Percentiles rank a stretch among this genome's conserved stretches.
phyloP scores from a whole-genome alignment of 1,140 invertebrate genomes.

The Drosophila tani region DNA sequence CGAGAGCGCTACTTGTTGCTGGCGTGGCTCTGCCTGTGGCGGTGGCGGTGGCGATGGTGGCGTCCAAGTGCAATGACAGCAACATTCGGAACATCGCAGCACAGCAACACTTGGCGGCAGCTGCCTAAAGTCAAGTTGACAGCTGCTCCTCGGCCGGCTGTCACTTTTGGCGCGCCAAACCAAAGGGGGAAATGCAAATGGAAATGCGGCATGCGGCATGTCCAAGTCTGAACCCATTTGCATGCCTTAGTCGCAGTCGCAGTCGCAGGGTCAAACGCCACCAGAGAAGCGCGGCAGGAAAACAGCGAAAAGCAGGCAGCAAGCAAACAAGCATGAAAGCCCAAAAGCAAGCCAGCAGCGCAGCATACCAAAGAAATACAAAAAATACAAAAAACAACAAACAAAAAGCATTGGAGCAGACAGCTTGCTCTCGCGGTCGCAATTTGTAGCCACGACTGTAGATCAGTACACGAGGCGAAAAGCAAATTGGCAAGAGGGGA shows the following conservation, averaged over 20 bases:
- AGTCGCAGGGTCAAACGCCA: conserved; percentile 43
- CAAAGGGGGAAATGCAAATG: conserved; percentile 45
- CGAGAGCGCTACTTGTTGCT: conserved; percentile 42
- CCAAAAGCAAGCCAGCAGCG: conserved; percentile 5
- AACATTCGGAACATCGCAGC: conserved; percentile 5
- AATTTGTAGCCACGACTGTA: conserved; percentile 50
- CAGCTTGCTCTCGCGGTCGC: conserved; percentile 7
- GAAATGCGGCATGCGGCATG: conserved; percentile 32
- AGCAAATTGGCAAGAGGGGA: conserved; percentile 61
- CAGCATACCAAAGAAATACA: neutral
- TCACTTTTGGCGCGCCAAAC: conserved; percentile 56
- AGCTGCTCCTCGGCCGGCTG: conserved; percentile 53
- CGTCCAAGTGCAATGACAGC: conserved; percentile 45
- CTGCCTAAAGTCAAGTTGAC: conserved; percentile 62
- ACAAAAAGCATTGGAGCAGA: conserved; percentile 1
- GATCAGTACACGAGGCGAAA: conserved; percentile 39
- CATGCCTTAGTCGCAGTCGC: conserved; percentile 33
- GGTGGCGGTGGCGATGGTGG: neutral
- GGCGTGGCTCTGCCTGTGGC: conserved; percentile 9
- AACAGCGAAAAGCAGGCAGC: conserved; percentile 26
- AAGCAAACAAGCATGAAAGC: conserved; percentile 24
- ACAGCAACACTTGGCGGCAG: conserved; percentile 33
- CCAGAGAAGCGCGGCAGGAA: neutral
- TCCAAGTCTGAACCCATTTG: conserved; percentile 56
- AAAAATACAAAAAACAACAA: neutral